phyloP scores from a whole-genome alignment of 1,140 invertebrate genomes.

The Drosophila burlai region DNA sequence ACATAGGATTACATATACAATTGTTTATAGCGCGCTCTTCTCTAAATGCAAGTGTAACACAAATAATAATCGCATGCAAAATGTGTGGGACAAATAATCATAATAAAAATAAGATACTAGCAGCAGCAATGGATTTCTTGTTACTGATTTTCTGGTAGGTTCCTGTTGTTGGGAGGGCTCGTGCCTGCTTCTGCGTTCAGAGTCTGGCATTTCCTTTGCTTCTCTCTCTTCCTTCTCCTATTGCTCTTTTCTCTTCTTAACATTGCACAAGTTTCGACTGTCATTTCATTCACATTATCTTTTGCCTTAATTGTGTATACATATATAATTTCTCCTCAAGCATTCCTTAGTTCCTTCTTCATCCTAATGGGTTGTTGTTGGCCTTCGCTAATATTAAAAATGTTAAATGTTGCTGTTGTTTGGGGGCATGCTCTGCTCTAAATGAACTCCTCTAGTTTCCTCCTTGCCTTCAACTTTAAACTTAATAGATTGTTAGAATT shows the following conservation, averaged over 20 bases:
- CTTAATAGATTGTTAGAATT: constrained; percentile 81
- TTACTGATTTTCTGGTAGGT: constrained; percentile 18
- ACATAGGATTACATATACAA: constrained; percentile 71
- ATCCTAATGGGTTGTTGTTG: constrained; percentile 37
- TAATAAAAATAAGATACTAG: constrained; percentile 63
- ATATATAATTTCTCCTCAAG: constrained; percentile 63
- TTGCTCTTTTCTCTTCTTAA: constrained; percentile 37
- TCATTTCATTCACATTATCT: constrained; percentile 31
- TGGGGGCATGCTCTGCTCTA: constrained; percentile 59
- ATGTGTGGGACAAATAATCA: constrained; percentile 46
- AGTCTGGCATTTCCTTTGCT: constrained; percentile 32
- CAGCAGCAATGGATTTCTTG: constrained; percentile 66
- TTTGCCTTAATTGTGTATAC: constrained; percentile 45
- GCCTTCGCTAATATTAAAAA: constrained; percentile 69
- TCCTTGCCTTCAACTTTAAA: constrained; percentile 66
- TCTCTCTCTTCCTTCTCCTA: constrained; percentile 7
- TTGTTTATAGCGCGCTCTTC: constrained; percentile 57
- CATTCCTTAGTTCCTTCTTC: constrained; percentile 58
- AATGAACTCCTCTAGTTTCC: constrained; percentile 24
- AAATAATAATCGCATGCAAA: constrained; percentile 72
- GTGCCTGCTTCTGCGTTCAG: constrained; percentile 18
- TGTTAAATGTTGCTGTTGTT: constrained; percentile 77
- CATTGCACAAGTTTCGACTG: constrained; percentile 76
- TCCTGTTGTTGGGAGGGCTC: constrained; percentile 31
- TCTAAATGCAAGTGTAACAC: constrained; percentile 78